Evolutionary conservation across 2,113 vertebrate genomes (phyloP).

Genomic region (Protomyctophum bolini): DNA sequence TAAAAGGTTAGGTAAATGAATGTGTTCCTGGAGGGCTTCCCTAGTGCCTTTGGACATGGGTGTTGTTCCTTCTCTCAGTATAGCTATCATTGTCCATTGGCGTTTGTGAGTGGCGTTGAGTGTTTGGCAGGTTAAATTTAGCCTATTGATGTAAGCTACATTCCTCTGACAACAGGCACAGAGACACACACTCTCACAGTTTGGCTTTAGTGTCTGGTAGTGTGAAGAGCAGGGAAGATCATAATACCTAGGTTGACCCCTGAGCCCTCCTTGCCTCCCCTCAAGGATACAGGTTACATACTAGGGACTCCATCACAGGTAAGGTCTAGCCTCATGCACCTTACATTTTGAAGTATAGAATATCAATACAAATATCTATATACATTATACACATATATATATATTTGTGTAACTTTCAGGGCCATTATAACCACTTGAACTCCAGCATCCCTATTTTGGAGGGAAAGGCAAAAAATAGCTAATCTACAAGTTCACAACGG

Average conservation of each 20-base stretch:
- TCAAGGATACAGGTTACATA: conserved; percentile 66
- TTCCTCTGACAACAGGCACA: conserved; percentile 89
- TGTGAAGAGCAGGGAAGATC: conserved; percentile 88
- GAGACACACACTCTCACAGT: conserved; percentile 85
- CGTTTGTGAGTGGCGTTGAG: conserved; percentile 76
- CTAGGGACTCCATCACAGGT: conserved; percentile 66
- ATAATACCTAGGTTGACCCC: conserved; percentile 74
- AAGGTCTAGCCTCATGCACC: conserved; percentile 27
- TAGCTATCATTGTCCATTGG: conserved; percentile 55
- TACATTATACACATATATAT: too few relatives aligned
- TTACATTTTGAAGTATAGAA: conserved; percentile 18
- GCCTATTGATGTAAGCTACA: conserved; percentile 95
- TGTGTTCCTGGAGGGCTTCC: conserved; percentile 13
- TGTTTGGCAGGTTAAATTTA: conserved; percentile 93
- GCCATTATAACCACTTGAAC: too few relatives aligned
- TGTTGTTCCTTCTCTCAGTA: conserved; percentile 38
- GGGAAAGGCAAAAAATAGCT: too few relatives aligned
- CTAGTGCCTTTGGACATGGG: conserved; percentile 15
- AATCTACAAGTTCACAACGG: too few relatives aligned
- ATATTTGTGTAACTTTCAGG: too few relatives aligned
- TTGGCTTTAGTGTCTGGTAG: conserved; percentile 84
- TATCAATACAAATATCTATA: too few relatives aligned
- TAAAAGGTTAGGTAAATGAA: conserved; percentile 9
- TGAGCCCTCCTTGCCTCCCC: conserved; percentile 59
- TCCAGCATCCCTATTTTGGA: too few relatives aligned